A percentile compares a stretch with the other conserved stretches of the same genome.
Conservation (phyloP, 2,113 vertebrate genomes). For the Emydura subglobosa region DNA sequence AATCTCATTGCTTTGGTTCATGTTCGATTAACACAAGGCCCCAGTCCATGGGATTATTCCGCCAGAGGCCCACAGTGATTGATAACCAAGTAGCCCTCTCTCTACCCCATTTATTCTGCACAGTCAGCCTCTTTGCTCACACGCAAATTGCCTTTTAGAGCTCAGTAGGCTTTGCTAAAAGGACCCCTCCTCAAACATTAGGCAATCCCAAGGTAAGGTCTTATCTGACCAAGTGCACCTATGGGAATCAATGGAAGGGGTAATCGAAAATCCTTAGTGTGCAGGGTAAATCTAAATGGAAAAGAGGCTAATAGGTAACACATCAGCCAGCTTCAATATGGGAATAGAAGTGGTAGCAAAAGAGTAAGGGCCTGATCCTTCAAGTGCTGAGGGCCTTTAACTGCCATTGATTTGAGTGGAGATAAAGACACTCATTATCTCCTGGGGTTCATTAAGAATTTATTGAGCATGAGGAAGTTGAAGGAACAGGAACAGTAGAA, state of each 20-base stretch:
- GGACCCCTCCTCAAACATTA: not conserved
- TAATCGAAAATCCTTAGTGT: not conserved
- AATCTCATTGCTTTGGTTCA: constrained; percentile 24
- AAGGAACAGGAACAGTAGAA: not conserved
- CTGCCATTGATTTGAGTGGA: constrained; percentile 51
- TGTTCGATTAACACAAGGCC: constrained; percentile 26
- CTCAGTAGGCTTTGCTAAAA: not conserved
- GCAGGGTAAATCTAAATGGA: not conserved
- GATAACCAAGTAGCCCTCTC: not conserved
- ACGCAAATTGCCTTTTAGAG: constrained; percentile 40
- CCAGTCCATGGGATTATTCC: constrained; percentile 15
- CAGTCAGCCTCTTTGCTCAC: not conserved
- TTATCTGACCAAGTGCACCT: not conserved
- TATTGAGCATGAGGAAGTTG: constrained; percentile 25
- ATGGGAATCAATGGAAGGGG: not conserved
- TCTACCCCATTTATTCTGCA: not conserved
- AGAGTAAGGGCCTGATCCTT: constrained; percentile 31
- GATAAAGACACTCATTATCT: not conserved
- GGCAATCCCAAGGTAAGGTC: constrained; percentile 7
- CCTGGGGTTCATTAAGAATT: constrained; percentile 43
- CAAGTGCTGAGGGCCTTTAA: constrained; percentile 45
- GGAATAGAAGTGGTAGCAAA: constrained; percentile 1
- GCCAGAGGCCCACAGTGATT: not conserved
- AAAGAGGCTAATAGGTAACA: not conserved
- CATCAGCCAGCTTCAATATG: constrained; percentile 6